Evolutionary conservation across 2,888 invertebrate genomes (phyloP).

Genomic region (Cataglyphis cursor): DNA sequence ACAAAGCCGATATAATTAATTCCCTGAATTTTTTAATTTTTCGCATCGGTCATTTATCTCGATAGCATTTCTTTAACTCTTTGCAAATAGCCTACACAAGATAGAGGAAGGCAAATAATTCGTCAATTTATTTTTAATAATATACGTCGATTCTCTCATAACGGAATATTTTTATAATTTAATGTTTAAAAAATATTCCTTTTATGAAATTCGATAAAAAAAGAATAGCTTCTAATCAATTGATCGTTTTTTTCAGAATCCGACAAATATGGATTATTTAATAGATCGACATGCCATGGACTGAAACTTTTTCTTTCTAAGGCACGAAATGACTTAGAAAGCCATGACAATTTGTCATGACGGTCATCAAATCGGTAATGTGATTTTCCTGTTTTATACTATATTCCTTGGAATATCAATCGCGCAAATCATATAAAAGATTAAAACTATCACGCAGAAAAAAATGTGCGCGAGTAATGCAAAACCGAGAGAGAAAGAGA

Average conservation of each 20-base stretch:
- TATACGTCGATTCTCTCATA: neutral
- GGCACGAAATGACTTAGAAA: neutral
- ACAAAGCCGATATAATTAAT: neutral
- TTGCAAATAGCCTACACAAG: neutral
- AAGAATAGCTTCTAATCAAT: neutral
- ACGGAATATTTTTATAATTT: neutral
- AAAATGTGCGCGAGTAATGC: slow-evolving; percentile 66
- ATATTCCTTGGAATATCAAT: slow-evolving; percentile 65
- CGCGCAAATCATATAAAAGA: slow-evolving; percentile 60
- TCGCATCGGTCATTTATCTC: neutral
- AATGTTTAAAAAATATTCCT: neutral
- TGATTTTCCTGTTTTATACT: slow-evolving; percentile 22
- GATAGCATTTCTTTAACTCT: neutral
- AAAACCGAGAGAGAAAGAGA: slow-evolving; percentile 18
- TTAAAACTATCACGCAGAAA: slow-evolving; percentile 44
- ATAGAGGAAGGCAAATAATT: neutral
- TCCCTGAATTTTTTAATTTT: neutral
- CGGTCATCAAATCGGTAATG: slow-evolving; percentile 19
- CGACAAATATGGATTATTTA: neutral
- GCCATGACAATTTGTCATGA: neutral
- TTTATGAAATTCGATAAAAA: neutral
- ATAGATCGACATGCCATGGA: neutral
- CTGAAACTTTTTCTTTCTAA: neutral
- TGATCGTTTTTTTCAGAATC: neutral
- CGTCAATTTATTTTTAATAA: neutral